Evolutionary conservation across 2,113 vertebrate genomes (phyloP).

Genomic region (Sylvia atricapilla): DNA sequence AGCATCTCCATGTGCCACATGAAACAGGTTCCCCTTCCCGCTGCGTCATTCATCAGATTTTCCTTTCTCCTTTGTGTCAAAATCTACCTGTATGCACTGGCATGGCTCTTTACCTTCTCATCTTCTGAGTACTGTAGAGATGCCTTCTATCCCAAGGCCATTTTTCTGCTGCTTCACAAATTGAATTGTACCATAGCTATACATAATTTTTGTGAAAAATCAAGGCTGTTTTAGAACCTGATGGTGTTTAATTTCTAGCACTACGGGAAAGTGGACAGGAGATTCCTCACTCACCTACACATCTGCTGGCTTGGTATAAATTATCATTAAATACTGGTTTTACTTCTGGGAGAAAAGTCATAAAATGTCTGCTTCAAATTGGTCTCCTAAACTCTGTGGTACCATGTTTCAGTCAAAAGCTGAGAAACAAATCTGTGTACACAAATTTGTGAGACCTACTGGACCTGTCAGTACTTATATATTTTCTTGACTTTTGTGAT

Average conservation of each 20-base stretch:
- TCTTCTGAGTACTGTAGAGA: not conserved
- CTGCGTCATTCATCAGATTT: not conserved
- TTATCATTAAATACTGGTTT: not conserved
- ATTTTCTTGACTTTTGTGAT: not conserved
- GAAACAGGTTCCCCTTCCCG: not conserved
- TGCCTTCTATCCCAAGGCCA: not conserved
- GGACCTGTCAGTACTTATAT: not conserved
- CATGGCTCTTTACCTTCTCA: not conserved
- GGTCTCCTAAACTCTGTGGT: not conserved
- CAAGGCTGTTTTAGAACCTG: not conserved
- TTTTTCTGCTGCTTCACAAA: not conserved
- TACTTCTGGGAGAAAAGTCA: not conserved
- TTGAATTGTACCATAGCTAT: not conserved
- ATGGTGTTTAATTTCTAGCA: not conserved
- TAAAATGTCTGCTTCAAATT: not conserved
- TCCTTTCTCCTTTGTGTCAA: not conserved
- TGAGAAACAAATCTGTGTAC: not conserved
- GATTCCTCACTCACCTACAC: not conserved
- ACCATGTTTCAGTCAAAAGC: not conserved
- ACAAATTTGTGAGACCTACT: not conserved
- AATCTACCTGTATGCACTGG: not conserved
- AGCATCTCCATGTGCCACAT: not conserved
- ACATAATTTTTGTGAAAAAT: not conserved
- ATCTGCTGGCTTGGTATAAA: not conserved
- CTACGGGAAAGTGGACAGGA: not conserved